Base-by-base conservation (phyloP, 2,888 invertebrate genomes). In the Drosophila trichaetosa region DNA sequence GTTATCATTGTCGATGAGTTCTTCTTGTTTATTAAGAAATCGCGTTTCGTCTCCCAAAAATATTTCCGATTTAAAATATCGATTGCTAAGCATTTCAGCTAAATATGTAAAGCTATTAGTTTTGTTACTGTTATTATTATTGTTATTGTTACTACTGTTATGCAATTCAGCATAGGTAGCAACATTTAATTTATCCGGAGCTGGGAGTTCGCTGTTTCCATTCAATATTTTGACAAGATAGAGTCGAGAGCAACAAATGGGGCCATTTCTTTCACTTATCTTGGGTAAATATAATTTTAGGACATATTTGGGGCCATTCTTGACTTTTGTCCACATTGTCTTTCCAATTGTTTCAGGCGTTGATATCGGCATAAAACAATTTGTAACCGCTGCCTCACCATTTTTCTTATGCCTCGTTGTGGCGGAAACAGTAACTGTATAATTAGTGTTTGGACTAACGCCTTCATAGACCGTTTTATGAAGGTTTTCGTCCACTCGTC, bases 221-320 rank as follows among this genome's bases (percentile, higher is more conserved):
- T 92, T 91, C 18, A 95, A 95, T 58, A 98, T 93, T 54, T 96
- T 95, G 0, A 98, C 96, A 91, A 98, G 94, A 93, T 96, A 96
- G 49, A 98, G 94, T 80, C 97, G 95, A 92, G 97, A 97, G 87
- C 97, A 98, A 92, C 97, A 98, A 82, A 98, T 97, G 0, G 96
- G 96, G 0, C 98, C 98, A 87, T 97, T 97, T 63, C 97, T 94
- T 91, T 98, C 97, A 0, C 97, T 96, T 40, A 98, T 94, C 76
- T 96, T 94, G 0, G 97, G 97, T 80, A 97, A 92, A 78, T 95
- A 94, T 81, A 98, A 93, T 88, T 96, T 96, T 81, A 97, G 96
- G 84, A 97, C 94, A 93, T 96, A 96, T 82, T 95, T 96, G 59
- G 95, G 94, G 46, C 94, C 95, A 31, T 91, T 87, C 72, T 95